Conservation (phyloP, 2,888 invertebrate genomes). For the Tipula helvola region DNA sequence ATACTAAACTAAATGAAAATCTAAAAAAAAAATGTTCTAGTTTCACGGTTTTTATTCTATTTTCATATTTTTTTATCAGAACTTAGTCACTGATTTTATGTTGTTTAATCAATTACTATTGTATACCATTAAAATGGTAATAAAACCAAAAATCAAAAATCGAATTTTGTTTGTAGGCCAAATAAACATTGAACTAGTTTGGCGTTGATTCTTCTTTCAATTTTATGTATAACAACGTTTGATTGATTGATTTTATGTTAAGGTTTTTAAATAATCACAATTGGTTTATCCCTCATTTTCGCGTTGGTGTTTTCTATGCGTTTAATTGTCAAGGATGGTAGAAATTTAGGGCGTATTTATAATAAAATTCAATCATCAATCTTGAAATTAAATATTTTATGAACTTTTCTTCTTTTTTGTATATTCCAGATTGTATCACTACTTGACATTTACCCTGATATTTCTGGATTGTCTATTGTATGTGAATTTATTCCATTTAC, state of each 20-base stretch:
- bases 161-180: not conserved
- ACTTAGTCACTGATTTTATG: not conserved
- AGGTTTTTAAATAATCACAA: not conserved
- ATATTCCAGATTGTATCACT: slow-evolving; percentile 65
- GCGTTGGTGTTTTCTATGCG: not conserved
- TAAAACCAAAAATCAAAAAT: not conserved
- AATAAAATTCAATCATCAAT: not conserved
- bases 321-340: not conserved
- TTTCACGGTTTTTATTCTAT: not conserved
- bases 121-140: not conserved
- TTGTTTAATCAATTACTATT: not conserved
- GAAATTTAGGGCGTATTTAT: not conserved
- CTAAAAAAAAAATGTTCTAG: not conserved
- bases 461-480: slow-evolving; percentile 77
- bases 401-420: slow-evolving; percentile 15
- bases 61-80: not conserved
- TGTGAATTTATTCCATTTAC: slow-evolving; percentile 91
- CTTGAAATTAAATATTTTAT: not conserved
- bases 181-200: not conserved
- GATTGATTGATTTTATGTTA: not conserved
- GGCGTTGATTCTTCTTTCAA: not conserved
- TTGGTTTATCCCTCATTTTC: not conserved
- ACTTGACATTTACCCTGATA: slow-evolving; percentile 80
- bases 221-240: not conserved
- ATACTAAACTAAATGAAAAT: not conserved